A percentile compares a stretch with the other conserved stretches of the same genome.
These are phyloP conservation scores for Meloidogyne chitwoodi DNA, from an alignment of 1,140 invertebrate genomes.

Conservation along the genomic window DNA sequence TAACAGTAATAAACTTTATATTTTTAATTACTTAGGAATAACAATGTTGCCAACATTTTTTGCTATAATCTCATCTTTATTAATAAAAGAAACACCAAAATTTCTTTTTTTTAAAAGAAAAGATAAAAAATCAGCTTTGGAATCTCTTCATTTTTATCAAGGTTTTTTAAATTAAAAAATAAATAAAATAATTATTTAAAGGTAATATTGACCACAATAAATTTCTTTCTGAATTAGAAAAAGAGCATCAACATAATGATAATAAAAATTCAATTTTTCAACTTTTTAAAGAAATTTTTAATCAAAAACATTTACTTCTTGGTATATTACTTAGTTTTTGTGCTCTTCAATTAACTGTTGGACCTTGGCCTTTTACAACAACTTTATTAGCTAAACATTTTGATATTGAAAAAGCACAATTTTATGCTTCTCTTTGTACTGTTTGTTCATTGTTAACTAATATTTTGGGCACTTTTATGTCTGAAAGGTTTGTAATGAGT, in stretches of 20 bases:
- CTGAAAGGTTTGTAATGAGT: slow-evolving; percentile 17
- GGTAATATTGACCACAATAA: slow-evolving; percentile 25
- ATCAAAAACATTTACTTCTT: slow-evolving; percentile 30
- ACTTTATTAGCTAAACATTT: slow-evolving; percentile 13
- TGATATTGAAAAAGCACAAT: not conserved
- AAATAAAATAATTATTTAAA: not conserved
- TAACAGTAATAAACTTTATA: no score
- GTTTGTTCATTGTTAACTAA: slow-evolving; percentile 28
- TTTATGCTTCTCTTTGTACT: slow-evolving; percentile 29
- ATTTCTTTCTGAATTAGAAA: slow-evolving; percentile 33
- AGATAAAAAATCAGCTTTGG: slow-evolving; percentile 26
- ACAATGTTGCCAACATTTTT: slow-evolving; percentile 30
- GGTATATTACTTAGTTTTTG: slow-evolving; percentile 33
- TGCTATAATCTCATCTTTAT: slow-evolving; percentile 28
- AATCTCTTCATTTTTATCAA: slow-evolving; percentile 39
- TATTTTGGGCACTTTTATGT: slow-evolving; percentile 28
- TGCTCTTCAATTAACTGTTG: slow-evolving; percentile 21
- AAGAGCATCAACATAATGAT: slow-evolving; percentile 27
- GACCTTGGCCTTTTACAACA: slow-evolving; percentile 15
- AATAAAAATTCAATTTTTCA: not conserved
- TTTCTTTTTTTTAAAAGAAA: slow-evolving; percentile 41
- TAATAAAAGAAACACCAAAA: slow-evolving; percentile 46
- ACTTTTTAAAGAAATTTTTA: slow-evolving; percentile 25
- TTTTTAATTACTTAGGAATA: slow-evolving; percentile 22
- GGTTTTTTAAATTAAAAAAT: slow-evolving; percentile 12